Evolutionary conservation across 2,888 invertebrate species (phyloP).

Genomic region (Erebia aethiops): DNA sequence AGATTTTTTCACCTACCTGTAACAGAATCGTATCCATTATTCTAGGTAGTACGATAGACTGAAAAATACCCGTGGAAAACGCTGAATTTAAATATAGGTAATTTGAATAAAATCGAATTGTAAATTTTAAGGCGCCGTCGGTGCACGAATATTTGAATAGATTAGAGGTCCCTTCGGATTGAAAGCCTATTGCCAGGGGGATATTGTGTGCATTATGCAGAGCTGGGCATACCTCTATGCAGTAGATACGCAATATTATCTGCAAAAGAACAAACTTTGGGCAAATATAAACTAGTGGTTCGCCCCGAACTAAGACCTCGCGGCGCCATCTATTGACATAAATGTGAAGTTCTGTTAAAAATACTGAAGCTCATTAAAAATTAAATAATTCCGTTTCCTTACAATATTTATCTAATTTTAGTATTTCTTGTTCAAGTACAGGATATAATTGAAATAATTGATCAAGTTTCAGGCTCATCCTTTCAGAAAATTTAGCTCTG

Average conservation of each 20-base stretch:
- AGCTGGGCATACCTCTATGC: not conserved
- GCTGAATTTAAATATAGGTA: not conserved
- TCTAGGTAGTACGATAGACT: not conserved
- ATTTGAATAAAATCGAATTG: slow-evolving; percentile 20
- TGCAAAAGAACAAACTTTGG: slow-evolving; percentile 29
- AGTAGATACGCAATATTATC: slow-evolving; percentile 29
- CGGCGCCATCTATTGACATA: too few relatives aligned
- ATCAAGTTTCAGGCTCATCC: too few relatives aligned
- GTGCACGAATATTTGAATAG: slow-evolving; percentile 30
- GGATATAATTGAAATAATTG: too few relatives aligned
- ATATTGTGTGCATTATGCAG: slow-evolving; percentile 36
- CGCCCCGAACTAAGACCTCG: too few relatives aligned
- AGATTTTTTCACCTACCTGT: not conserved
- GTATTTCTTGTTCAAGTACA: too few relatives aligned
- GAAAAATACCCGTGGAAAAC: not conserved
- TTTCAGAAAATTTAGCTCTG: too few relatives aligned
- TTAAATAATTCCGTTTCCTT: too few relatives aligned
- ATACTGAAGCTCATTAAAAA: too few relatives aligned
- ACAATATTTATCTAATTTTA: too few relatives aligned
- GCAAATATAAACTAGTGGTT: slow-evolving; percentile 40
- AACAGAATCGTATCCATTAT: not conserved
- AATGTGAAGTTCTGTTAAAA: too few relatives aligned
- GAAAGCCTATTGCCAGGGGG: slow-evolving; percentile 27
- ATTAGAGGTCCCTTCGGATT: slow-evolving; percentile 17
- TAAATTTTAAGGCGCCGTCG: slow-evolving; percentile 33